Base-by-base conservation (phyloP, 2,113 vertebrate genomes). In the Lophochroa leadbeateri region DNA sequence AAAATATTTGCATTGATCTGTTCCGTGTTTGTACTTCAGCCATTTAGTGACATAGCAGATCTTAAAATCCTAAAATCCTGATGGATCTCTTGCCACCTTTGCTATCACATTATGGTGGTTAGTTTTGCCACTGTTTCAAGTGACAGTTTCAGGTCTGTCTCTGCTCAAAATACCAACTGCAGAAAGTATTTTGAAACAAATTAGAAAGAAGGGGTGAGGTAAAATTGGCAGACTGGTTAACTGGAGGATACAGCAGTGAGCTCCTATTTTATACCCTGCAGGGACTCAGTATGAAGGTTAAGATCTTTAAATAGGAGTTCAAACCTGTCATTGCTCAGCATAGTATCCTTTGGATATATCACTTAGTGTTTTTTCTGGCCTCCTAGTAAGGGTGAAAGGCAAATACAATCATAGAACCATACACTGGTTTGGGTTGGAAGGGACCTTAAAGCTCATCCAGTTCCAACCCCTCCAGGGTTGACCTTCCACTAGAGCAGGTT, bases 71-170 rank as follows among this genome's bases (percentile, higher is more conserved):
- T 41, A 41, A 55, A 35, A 58, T 70, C 65, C 33, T 16, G 41
- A 23, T 60, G 81, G 76, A 27, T 20, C 23, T 79, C 52, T 69
- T 67, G 13, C 68, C 47, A 70, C n/a, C 82, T 90, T 85, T 86
- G 63, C 52, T 72, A 0, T 85, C 35, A 4, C 19, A 8, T 72
- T 0, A 0, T 23, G 6, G 41, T 77, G 33, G 29, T 80, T 69
- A 21, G 46, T 63, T 93, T n/a, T 86, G 46, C 31, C 24, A 82
- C 50, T 2, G 0, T 80, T 33, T 82, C 37, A 7, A 46, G 46
- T 44, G 70, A 15, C 33, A 17, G 29, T 69, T 85, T 70, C 63
- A 43, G 41, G 44, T 74, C n/a, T 70, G 21, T 55, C 13, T 74
- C 41, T 83, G 31, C 69, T 87, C 74, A 52, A 77, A 58, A 35